phyloP scores from a whole-genome alignment of 2,113 vertebrate genomes.

The Diphyllodes magnificus region DNA sequence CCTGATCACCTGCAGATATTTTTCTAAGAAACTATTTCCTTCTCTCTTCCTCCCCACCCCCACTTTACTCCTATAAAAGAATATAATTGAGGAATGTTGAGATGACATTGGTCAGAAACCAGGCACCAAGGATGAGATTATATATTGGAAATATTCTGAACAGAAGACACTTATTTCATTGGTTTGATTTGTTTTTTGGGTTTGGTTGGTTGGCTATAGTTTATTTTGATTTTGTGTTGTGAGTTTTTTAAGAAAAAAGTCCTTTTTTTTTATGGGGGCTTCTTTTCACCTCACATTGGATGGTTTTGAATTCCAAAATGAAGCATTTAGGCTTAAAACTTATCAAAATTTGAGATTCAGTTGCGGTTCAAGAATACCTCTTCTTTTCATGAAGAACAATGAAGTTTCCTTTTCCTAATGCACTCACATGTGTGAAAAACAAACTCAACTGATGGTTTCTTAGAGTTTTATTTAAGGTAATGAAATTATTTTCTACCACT shows the following conservation, averaged over 20 bases:
- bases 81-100: background rate
- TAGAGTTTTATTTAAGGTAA: background rate
- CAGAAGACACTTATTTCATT: background rate
- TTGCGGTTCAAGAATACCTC: background rate
- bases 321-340: background rate
- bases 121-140: background rate
- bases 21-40: background rate
- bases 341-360: background rate
- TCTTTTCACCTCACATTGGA: background rate
- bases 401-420: background rate
- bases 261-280: accelerated
- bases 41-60: accelerated
- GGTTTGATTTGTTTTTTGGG: background rate
- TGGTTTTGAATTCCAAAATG: background rate
- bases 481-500: background rate
- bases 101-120: background rate
- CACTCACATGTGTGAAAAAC: background rate
- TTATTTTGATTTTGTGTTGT: background rate
- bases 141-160: background rate
- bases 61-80: background rate
- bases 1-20: background rate
- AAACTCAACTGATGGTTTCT: background rate
- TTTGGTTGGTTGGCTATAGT: background rate
- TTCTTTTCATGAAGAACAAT: background rate
- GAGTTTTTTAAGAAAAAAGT: background rate